Evolutionary conservation across 1,140 invertebrate species (phyloP), one percentile per base, ranked within the genome.

Genomic region (Sinonovacula constricta): DNA sequence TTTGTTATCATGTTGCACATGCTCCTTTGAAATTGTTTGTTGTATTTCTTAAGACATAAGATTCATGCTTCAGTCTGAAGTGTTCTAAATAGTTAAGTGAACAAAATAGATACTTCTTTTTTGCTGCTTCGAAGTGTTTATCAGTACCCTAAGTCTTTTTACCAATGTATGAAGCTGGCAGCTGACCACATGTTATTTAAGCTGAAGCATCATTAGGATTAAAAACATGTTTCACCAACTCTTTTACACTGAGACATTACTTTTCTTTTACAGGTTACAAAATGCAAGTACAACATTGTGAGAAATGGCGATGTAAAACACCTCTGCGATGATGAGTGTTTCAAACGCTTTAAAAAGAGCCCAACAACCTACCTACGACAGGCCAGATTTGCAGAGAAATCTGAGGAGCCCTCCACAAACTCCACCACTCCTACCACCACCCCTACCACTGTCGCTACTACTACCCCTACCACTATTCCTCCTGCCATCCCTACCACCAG

Each of bases 251-350:
- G 18, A 15, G n/a, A 0, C 10, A 33, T 66, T 3, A 34, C 36
- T 28, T 45, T n/a, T n/a, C 22, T 54, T 57, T 45, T 28, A 33
- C 76, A 92, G 91, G 80, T 89, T 56, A 86, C 87, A 45, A 87
- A 85, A 66, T 92, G 91, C 81, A 92, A 92, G 81, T 92, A 91
- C 72, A 91, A 92, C 84, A 91, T 92, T 33, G 86, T 91, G 2
- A 85, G 90, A 28, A 89, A 90, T 85, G 90, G 89, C 22, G 91
- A 91, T 68, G 88, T 88, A 26, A 89, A 90, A 67, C 91, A 90
- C 75, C 80, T 92, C 24, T 92, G 91, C 80, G 88, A 91, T 81
- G 90, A 92, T 74, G 76, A 75, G 0, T 92, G 93, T 89, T 92
- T 93, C 85, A 89, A 91, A 85, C 87, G 87, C 80, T 93, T 93